Evolutionary conservation across 2,113 vertebrate genomes (phyloP), one percentile per base, ranked within the genome.

Genomic region (Apaloderma vittatum): DNA sequence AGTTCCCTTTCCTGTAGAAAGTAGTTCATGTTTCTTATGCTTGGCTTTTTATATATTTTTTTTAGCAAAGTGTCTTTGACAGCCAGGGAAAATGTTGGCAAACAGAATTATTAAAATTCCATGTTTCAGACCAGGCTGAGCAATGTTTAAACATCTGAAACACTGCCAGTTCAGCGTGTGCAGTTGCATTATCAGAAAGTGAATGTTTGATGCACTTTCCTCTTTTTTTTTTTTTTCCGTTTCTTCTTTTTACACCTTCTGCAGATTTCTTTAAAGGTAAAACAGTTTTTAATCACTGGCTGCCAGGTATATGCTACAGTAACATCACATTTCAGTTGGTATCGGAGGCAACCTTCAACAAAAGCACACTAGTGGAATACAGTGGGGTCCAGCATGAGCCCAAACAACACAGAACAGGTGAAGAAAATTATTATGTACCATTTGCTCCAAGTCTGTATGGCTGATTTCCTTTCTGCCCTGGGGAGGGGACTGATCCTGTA

Each of bases 251-350:
- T n/a, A 90, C 80, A 96, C 48, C 55, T 70, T 91, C 74, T 80
- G 23, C 96, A 99, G 99, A 99, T 98, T 99, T 99, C 96, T 98
- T 98, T 90, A 98, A 98, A 84, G 99, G 99, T 61, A 99, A 99
- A 97, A 99, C 99, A 1, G 98, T 99, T 88, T 99, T 99, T 96
- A 99, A 99, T 85, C 99, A 99, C 97, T 99, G 99, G 99, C 93
- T 99, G 23, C 99, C 99, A 2, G 99, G 99, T 22, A 97, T 98
- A 78, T 99, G 99, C 93, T 99, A 99, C 97, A 99, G 98, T 21
- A 99, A 99, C 96, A 99, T 99, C 95, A 99, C 99, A 17, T 99
- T 99, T 97, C 99, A 99, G 98, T 91, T 99, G 89, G 98, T 99
- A 8, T 99, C 99, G 2, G 99, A 99, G 96, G 99, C 98, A 49